Evolutionary conservation across 1,140 invertebrate species (phyloP).

Genomic region (Gryon sp.): DNA sequence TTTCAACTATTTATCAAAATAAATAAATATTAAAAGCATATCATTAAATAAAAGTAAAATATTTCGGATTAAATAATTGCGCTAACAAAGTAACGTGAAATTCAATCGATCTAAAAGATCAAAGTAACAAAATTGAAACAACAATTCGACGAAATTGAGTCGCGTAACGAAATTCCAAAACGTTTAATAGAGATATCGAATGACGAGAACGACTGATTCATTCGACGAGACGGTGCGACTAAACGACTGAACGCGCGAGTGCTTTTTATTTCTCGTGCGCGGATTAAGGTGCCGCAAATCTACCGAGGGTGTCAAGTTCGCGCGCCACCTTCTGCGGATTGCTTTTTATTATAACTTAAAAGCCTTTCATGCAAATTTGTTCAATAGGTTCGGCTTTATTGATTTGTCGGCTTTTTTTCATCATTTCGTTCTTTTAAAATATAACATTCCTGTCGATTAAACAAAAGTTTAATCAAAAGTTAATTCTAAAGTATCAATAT

Average conservation of each 20-base stretch:
- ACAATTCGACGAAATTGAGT: constrained; percentile 65
- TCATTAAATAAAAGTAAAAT: too few species aligned
- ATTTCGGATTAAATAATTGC: constrained; percentile 2
- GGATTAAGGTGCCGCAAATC: constrained; percentile 42
- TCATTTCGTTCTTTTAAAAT: too few species aligned
- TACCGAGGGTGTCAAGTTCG: constrained; percentile 25
- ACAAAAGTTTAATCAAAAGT: too few species aligned
- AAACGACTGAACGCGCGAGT: constrained; percentile 66
- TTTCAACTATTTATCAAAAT: too few species aligned
- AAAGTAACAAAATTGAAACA: constrained; percentile 43
- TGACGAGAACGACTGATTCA: constrained; percentile 66
- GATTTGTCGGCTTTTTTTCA: constrained; percentile 5
- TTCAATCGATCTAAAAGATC: not conserved
- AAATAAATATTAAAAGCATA: too few species aligned
- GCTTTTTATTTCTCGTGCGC: constrained; percentile 35
- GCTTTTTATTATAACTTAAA: constrained; percentile 1
- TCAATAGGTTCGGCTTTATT: constrained; percentile 21
- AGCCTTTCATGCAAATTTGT: constrained; percentile 21
- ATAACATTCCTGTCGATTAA: too few species aligned
- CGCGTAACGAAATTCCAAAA: constrained; percentile 32
- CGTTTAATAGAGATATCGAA: constrained; percentile 71
- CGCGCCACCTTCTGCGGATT: not conserved
- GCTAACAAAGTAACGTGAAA: too few species aligned
- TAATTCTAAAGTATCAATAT: too few species aligned
- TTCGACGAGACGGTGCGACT: constrained; percentile 66